Evolutionary conservation across 1,140 invertebrate species (phyloP).

Genomic region (Scaptodrosophila lebanonensis): DNA sequence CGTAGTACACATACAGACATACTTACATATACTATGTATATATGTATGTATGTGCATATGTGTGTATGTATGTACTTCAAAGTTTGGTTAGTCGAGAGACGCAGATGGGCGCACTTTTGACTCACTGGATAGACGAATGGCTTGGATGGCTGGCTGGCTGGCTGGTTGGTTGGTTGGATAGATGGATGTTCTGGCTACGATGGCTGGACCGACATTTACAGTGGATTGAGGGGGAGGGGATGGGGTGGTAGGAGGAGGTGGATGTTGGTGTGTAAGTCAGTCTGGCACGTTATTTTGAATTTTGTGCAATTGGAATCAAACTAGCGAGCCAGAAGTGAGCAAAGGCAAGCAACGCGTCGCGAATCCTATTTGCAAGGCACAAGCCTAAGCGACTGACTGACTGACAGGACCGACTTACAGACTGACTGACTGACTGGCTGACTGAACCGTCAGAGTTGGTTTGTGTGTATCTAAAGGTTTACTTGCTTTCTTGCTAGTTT

Average conservation of each 20-base stretch:
- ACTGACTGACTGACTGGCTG: slow-evolving; percentile 47
- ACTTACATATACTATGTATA: no score
- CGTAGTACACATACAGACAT: no score
- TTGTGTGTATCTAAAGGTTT: slow-evolving; percentile 31
- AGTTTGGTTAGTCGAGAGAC: slow-evolving; percentile 24
- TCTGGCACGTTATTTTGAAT: slow-evolving; percentile 66
- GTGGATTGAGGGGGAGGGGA: slow-evolving; percentile 54
- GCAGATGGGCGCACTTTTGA: slow-evolving; percentile 54
- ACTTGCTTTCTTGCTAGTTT: slow-evolving; percentile 13
- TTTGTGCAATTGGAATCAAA: slow-evolving; percentile 47
- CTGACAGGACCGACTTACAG: slow-evolving; percentile 47
- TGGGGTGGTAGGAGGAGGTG: slow-evolving; percentile 27
- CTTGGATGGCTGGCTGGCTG: slow-evolving; percentile 29
- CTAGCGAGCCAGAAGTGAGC: slow-evolving; percentile 21
- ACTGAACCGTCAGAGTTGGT: slow-evolving; percentile 35
- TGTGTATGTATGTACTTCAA: slow-evolving; percentile 11
- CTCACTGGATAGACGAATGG: slow-evolving; percentile 28
- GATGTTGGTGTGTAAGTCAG: slow-evolving; percentile 24
- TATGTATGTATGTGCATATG: no score
- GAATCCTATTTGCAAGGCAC: slow-evolving; percentile 68
- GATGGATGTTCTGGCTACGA: slow-evolving; percentile 38
- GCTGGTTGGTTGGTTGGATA: slow-evolving; percentile 38
- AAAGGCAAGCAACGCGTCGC: slow-evolving; percentile 37
- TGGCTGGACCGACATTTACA: slow-evolving; percentile 58
- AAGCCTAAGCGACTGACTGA: slow-evolving; percentile 43